Base-by-base conservation (phyloP, 2,888 invertebrate species). In the Esperia sulphurella region DNA sequence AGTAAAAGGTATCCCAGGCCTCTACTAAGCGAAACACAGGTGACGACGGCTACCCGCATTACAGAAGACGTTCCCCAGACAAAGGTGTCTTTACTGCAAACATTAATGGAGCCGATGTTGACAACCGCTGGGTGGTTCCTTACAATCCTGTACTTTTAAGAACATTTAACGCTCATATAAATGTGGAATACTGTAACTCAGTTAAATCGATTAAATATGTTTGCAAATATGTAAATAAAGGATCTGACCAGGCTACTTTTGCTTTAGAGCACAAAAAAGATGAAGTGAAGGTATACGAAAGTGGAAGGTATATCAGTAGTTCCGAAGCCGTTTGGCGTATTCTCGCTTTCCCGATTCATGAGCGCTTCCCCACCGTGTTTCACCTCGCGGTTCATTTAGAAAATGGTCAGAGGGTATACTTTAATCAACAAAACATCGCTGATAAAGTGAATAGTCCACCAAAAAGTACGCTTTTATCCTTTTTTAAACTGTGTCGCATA, bases 41-140 rank as follows among this genome's bases (percentile, higher is more conserved):
- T 46, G 35, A 30, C 3, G 43, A 50, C 12, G 49, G 49, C 40
- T 50, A 50, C 10, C 49, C 49, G 35, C 8, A 29, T 28, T 50
- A 50, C 43, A 31, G 46, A 21, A 45, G 49, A 0, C 10, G 46
- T 46, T 29, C 41, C 1, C 10, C 13, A 8, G 42, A 7, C 10
- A 38, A 45, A 38, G 14, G 14, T 42, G 49, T 45, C 21, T 3
- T 10, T n/a, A 31, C 42, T 5, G 13, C 14, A 28, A 10, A 1
- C 14, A 31, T 45, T 13, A 45, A 48, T 10, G 5, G 21, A 21
- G 21, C 3, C 5, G 29, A 38, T 13, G 14, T 64, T 31, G 61
- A 61, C 51, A 63, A 65, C 59, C 54, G 56, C 50, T 63, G 58
- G 57, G 49, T 65, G 53, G 55, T 58, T 13, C 55, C 55, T 13